Evolutionary conservation across 2,797 vertebrate genomes (phyloP), one percentile per base, ranked within the genome.

Genomic region (Falco berigora): DNA sequence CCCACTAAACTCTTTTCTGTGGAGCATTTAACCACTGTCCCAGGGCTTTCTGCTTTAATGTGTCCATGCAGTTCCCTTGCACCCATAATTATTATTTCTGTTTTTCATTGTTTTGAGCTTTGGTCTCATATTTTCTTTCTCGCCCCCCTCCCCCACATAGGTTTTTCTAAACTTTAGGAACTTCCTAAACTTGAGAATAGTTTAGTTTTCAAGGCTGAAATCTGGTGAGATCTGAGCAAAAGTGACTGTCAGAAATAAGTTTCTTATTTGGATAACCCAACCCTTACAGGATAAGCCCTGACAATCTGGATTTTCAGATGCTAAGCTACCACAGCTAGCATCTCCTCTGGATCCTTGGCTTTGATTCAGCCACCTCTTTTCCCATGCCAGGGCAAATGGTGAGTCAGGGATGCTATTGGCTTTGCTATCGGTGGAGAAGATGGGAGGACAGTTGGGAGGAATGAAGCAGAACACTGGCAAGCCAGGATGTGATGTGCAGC

Each of bases 371-470:
- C 36, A 24, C 47, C 14, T 72, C 68, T 71, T 80, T 52, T 85
- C 27, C 72, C 12, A 2, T 28, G 40, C 23, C 14, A 10, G 27
- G 22, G 36, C 55, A 46, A 69, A 69, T 38, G 46, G 11, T 53
- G 38, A 3, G 0, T 71, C 42, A 34, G 11, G 38, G 46, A 13
- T 68, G 19, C 56, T 80, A 0, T 75, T 0, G 0, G 61, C 42
- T 55, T 88, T 14, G 2, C 55, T 64, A 10, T 81, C 9, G 2
- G 3, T 82, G 50, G 62, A 77, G 22, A 42, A 72, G 42, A 12
- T 75, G 61, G 10, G 50, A 53, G 49, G 36, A 73, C 21, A 49
- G 12, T 4, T 79, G 44, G 38, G 46, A 90, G 38, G 63, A 85
- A 40, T 55, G 49, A 71, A 71, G 8, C 6, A 21, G 23, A 67